Base-by-base conservation (phyloP, 2,797 vertebrate genomes). In the Chiroxiphia lanceolata region DNA sequence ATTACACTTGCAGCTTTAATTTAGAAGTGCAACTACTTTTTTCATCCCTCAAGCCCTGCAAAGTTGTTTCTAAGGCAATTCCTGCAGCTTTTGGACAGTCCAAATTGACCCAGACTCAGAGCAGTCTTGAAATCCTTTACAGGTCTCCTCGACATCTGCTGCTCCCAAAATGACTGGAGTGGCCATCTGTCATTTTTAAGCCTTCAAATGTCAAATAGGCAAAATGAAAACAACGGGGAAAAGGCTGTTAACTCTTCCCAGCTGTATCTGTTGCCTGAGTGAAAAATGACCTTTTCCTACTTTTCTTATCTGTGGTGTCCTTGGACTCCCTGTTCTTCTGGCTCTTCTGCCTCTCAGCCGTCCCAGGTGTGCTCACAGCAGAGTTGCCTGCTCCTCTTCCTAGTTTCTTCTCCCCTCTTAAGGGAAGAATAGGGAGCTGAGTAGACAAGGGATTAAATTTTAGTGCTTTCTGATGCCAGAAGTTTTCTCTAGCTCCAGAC, bases 121-220 rank as follows among this genome's bases (percentile, higher is more conserved):
- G 57, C 33, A 70, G 40, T 57, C 56, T 56, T 51, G 70, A 86
- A 95, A 92, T 36, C 50, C n/a, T 88, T 87, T 87, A 36, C 40
- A 47, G 48, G 83, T 81, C 22, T 27, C 67, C 42, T 69, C 50
- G 74, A 63, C 72, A 80, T 89, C 83, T 94, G 90, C 91, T 83
- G 61, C 9, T 90, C 79, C 54, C 7, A 3, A 67, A 93, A 61
- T 15, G 34, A 63, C 80, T 68, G 38, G 54, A 83, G 65, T 44
- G 13, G 50, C 57, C 83, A 86, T 94, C 82, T 94, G 87, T 90
- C 83, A 83, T 16, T 45, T 90, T 88, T 83, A 81, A 74, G 75
- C 34, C 61, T 80, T 71, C 38, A 81, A 78, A 68, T 88, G 72
- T 65, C 76, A 84, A 86, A 75, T 63, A 72, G 21, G 20, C 50